Evolutionary conservation across 2,113 vertebrate species (phyloP), one percentile per base, ranked within the genome.

Genomic region (Chloebia gouldiae): DNA sequence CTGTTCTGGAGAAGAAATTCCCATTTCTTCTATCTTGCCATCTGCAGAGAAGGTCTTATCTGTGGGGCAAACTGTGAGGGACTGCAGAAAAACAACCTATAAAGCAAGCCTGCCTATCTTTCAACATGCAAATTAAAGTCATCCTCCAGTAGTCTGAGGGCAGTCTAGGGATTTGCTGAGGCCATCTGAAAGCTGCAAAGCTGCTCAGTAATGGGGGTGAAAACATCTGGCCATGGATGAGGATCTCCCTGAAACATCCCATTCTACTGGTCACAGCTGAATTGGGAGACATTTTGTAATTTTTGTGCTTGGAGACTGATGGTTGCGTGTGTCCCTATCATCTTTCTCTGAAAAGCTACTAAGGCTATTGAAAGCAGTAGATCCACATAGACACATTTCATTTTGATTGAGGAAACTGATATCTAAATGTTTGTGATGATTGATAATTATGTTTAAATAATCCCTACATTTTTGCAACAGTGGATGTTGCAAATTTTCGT

Each of bases 121-220:
- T 98, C 98, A 98, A 97, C 79, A 98, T 98, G 98, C 97, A 98
- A 98, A 98, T 98, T 93, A 96, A 97, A 97, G 97, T 97, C 95
- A 98, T 97, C 98, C 97, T 98, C 96, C 97, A 93, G 95, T 90
- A 98, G 97, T 97, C 98, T 98, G 97, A 98, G 98, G 98, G 96
- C 72, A 92, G 97, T 93, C 93, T 93, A 31, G 97, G 97, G 97
- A 97, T 95, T 97, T 96, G 84, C 92, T 97, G 94, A 95, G 91
- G 90, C 95, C 91, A 92, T 97, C 97, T 96, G 92, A 97, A 96
- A 95, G 95, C 96, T 94, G 53, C 94, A 96, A 92, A 93, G 88
- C 93, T 97, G 84, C 86, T 86, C 79, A 82, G 11, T 97, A 88
- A 96, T 78, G 20, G 71, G 83, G 96, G 47, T 65, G 80, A 94